Evolutionary conservation across 2,888 invertebrate species (phyloP).

Genomic region (Coelogynopora nodosa): DNA sequence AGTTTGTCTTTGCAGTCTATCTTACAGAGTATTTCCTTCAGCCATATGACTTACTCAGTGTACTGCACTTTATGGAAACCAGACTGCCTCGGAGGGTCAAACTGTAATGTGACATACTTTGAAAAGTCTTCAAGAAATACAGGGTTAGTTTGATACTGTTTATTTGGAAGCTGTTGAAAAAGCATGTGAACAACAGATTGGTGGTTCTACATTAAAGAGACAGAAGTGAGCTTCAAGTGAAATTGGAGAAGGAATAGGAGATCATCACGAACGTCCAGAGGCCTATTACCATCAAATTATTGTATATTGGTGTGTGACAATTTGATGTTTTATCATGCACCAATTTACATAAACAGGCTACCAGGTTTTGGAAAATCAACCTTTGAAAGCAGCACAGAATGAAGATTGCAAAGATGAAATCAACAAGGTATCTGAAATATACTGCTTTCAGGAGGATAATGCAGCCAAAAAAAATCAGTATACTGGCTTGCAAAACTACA

Average conservation of each 20-base stretch:
- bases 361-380: not conserved
- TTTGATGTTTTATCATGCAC: conserved; percentile 12
- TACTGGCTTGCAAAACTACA: not conserved
- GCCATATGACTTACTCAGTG: conserved; percentile 42
- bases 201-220: not conserved
- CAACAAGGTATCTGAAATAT: not conserved
- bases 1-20: conserved; percentile 36
- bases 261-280: not conserved
- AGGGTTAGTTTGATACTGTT: not conserved
- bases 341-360: not conserved
- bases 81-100: conserved; percentile 7
- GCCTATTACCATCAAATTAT: conserved; percentile 9
- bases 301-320: conserved; percentile 3
- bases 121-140: conserved; percentile 17
- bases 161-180: conserved; percentile 7
- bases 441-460: not conserved
- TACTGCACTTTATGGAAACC: conserved; percentile 16
- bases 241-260: conserved; percentile 8
- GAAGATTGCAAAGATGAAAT: not conserved
- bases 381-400: not conserved
- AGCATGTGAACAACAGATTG: not conserved
- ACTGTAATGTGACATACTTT: not conserved
- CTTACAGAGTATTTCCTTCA: conserved; percentile 21
- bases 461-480: not conserved
- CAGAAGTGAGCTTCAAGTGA: not conserved